Conservation (phyloP, 2,113 vertebrate genomes). For the Machaerirhynchus nigripectus region DNA sequence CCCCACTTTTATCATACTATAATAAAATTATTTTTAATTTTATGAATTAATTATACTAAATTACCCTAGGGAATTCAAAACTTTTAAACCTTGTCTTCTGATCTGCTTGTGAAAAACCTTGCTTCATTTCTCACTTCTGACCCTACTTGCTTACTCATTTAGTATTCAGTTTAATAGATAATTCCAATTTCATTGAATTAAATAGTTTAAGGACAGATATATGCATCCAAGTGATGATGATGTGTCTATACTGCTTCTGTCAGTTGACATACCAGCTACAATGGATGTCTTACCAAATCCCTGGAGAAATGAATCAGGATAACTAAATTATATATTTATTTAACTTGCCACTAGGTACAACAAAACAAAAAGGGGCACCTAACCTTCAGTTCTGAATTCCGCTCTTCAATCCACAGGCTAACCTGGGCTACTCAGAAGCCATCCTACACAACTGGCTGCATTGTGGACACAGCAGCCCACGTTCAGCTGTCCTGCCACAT, state of each 20-base stretch:
- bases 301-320: neutral
- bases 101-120: neutral
- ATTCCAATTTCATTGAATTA: neutral
- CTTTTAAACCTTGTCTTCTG: neutral
- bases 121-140: neutral
- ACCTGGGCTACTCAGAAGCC: neutral
- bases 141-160: neutral
- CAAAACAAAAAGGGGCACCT: neutral
- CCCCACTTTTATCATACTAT: neutral
- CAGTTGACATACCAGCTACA: neutral
- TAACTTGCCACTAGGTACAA: neutral
- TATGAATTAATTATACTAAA: neutral
- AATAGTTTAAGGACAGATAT: neutral
- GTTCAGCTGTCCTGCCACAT: neutral
- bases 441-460: neutral
- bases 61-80: neutral
- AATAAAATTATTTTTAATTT: neutral
- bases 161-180: neutral
- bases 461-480: neutral
- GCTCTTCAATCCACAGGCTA: neutral
- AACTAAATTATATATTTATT: neutral
- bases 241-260: neutral
- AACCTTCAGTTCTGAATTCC: neutral
- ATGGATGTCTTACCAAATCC: neutral
- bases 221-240: neutral